Evolutionary conservation across 2,888 invertebrate genomes (phyloP), one percentile per base, ranked within the genome.

Genomic region (Panopea generosa): DNA sequence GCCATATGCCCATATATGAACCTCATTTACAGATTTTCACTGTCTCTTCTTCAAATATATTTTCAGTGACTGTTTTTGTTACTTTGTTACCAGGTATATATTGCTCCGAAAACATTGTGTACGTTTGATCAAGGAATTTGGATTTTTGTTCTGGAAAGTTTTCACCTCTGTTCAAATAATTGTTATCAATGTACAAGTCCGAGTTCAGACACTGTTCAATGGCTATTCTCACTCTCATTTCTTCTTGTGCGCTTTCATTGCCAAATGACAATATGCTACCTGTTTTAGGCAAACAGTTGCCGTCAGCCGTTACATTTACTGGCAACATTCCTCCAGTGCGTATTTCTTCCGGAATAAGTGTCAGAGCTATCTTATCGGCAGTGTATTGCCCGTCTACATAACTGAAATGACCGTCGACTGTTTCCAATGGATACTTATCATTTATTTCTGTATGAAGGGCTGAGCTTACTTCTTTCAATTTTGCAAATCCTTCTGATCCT

Each of bases 1-100:
- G n/a, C n/a, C 60, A 72, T 66, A 66, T 67, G 55, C 66, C 72
- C 72, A 72, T 72, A 52, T 66, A 67, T 59, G 22, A 3, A 55
- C 33, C 45, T 59, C 49, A 45, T 60, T 66, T 66, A 55, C 60
- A 57, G 24, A 61, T 60, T 60, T 59, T 55, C 52, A 66, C 56
- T 33, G 61, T 47, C 61, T 72, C 72, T 56, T 60, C 56, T 65
- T 65, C 43, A 67, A 55, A 66, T 52, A 66, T 60, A 22, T 55
- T 60, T 61, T 72, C 47, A 47, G 56, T 66, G 43, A 53, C 61
- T 52, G 52, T 45, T 66, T 66, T 66, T 49, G 72, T 72, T 38
- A 72, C 26, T 72, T 66, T 53, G 33, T 26, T 60, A 60, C 66
- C 66, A 60, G 60, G 60, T 55, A 55, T 65, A 66, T 72, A 72